Evolutionary conservation across 2,888 invertebrate genomes (phyloP), one percentile per base, ranked within the genome.

Genomic region (Erpobdella octoculata): DNA sequence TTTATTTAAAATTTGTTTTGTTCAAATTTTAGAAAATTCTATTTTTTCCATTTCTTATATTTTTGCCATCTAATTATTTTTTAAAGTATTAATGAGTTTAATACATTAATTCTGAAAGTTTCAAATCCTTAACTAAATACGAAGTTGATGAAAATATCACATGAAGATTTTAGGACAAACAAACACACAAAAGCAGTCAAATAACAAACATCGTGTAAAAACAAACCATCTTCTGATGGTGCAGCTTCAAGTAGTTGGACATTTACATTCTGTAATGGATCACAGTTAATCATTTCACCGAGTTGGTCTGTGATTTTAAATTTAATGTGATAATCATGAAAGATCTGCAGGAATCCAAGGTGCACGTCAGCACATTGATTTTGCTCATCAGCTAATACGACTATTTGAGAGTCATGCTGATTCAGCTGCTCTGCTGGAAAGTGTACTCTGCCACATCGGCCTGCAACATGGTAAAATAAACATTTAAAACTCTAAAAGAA

Each of bases 301-400:
- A 80, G 75, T 31, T 76, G 73, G 74, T 80, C 79, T 21, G 75
- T 73, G 35, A 81, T 74, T 35, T 71, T 72, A 71, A 82, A 79
- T 33, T 72, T 74, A 31, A 83, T 76, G 72, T 80, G 78, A 73
- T 84, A 84, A 35, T 78, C 75, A 74, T 83, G 82, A 38, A 78
- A 74, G 35, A 83, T 73, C 76, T 84, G 81, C n/a, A 83, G 77
- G 38, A 74, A 74, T 18, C 83, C 83, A 12, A 83, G 77, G 73
- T 82, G 81, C 18, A 81, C 79, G 46, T 79, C 79, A 5, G 80
- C 65, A n/a, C 28, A n/a, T 21, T 77, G 76, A 36, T 74, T 72
- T 5, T 79, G 78, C 4, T 73, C 69, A 38, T 76, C 75, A 38
- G 76, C 75, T 25, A 79, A 76, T 8, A 80, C 77, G 0, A 78